Evolutionary conservation across 1,140 invertebrate species (phyloP), one percentile per base, ranked within the genome.

Genomic region (Sipha flava): DNA sequence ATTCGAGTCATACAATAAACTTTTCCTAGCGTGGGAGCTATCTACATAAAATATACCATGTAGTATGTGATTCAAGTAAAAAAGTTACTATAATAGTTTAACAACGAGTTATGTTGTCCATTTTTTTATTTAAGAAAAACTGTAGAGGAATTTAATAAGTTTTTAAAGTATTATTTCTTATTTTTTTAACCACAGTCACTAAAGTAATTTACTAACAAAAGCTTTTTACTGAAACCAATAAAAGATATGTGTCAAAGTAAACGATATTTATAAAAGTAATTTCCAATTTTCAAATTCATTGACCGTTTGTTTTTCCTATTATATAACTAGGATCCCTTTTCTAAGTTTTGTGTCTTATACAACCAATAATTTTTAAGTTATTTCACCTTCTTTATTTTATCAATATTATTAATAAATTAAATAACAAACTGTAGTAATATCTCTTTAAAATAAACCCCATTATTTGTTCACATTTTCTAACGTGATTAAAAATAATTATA

Each of bases 131-230:
- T 34, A 9, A 62, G 59, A 64, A 45, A 7, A 43, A 14, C 16
- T 10, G 37, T 9, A 45, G 5, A 45, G 7, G 40, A 45, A 6
- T 34, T 57, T 57, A 75, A 75, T 75, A 40, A 75, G 72, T 75
- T 75, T 75, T 54, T 37, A 49, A n/a, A 54, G 57, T 26, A 26
- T 16, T 16, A 23, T 3, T 23, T 31, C 52, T 4, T 10, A 18
- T 70, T 70, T 14, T 7, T 10, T 34, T 45, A 10, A 72, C 70
- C 47, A 23, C 47, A n/a, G 26, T 34, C 9, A 47, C 31, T 18
- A 31, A 12, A 57, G 49, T 77, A 77, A 77, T 77, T 77, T 59
- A 77, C 49, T 54, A 59, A 59, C 52, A 77, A 77, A 77, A 57
- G 31, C 52, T 26, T 31, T 47, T 26, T 26, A 16, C 73, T 34